phyloP scores from a whole-genome alignment of 2,888 invertebrate genomes.

The Synanthedon myopaeformis region DNA sequence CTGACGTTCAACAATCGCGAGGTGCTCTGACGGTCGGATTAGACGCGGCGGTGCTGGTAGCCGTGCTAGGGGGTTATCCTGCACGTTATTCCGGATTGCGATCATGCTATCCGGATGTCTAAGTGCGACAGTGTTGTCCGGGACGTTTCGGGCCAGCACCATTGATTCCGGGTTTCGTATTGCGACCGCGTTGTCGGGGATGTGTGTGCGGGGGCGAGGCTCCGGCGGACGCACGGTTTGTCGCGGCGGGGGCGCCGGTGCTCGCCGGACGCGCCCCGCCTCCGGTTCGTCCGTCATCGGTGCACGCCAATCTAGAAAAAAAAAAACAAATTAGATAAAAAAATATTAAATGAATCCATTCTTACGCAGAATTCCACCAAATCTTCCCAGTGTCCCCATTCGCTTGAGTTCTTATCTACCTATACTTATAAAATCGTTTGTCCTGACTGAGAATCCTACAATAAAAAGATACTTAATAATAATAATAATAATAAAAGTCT shows the following conservation, averaged over 20 bases:
- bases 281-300: slow-evolving; percentile 63
- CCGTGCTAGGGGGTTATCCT: slow-evolving; percentile 6
- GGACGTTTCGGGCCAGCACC: slow-evolving; percentile 14
- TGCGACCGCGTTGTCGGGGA: slow-evolving; percentile 5
- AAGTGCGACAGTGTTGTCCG: slow-evolving; percentile 17
- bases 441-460: too few species aligned
- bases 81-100: slow-evolving; percentile 3
- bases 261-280: slow-evolving; percentile 51
- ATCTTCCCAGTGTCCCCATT: too few species aligned
- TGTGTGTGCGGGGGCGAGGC: slow-evolving; percentile 5
- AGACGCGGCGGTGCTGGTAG: slow-evolving; percentile 42
- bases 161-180: slow-evolving; percentile 1
- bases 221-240: slow-evolving; percentile 38
- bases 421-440: too few species aligned
- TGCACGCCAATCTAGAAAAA: slow-evolving; percentile 61
- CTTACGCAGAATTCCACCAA: too few species aligned
- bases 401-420: too few species aligned
- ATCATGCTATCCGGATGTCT: not conserved
- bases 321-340: slow-evolving; percentile 1
- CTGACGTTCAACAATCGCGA: slow-evolving; percentile 40
- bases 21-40: slow-evolving; percentile 57
- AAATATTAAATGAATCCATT: not conserved
- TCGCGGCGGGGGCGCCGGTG: slow-evolving; percentile 39
- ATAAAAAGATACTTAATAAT: too few species aligned
- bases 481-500: too few species aligned